Evolutionary conservation across 2,113 vertebrate genomes (phyloP), one percentile per base, ranked within the genome.

Genomic region (Telmatochromis brichardi): DNA sequence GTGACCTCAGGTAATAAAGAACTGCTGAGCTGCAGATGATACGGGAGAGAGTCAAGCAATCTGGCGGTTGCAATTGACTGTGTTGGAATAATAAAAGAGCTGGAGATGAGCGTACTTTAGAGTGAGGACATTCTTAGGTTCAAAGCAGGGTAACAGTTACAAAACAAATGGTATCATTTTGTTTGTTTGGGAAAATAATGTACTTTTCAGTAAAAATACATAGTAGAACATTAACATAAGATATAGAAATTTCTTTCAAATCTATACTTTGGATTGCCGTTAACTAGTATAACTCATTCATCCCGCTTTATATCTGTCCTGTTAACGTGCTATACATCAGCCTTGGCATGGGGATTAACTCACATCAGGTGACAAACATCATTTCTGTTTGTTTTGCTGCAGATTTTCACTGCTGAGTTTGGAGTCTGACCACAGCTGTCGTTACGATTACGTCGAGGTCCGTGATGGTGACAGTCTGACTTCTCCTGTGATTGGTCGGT

Each of bases 361-460:
- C 71, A 19, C 71, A 11, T 12, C 42, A 31, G 42, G 23, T 50
- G 23, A 45, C 31, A 17, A 13, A 42, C 7, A 13, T 40, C 12
- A 26, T 21, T 26, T 73, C n/a, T 78, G 7, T 79, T 21, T 21
- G 17, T n/a, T 47, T 7, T 28, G 9, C 26, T 17, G 6, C 93
- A 99, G 98, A 90, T 98, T 99, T 90, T 95, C 96, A 35, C 97
- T 96, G 96, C 81, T 99, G 81, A 97, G 97, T 80, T 84, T 99
- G 94, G 98, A 99, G 93, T 96, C 97, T 81, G 98, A 99, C 92
- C 97, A 98, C 83, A 97, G 91, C 96, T 99, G 98, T 90, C 96
- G 95, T 19, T 98, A 98, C 15, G 98, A 99, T 92, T 98, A 97
- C 1, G 88, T 98, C 2, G 98, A 99, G 91, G 89, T 98, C 85